These are phyloP conservation scores for Triops longicaudatus DNA, from an alignment of 1,140 invertebrate genomes.

Conservation along the genomic window DNA sequence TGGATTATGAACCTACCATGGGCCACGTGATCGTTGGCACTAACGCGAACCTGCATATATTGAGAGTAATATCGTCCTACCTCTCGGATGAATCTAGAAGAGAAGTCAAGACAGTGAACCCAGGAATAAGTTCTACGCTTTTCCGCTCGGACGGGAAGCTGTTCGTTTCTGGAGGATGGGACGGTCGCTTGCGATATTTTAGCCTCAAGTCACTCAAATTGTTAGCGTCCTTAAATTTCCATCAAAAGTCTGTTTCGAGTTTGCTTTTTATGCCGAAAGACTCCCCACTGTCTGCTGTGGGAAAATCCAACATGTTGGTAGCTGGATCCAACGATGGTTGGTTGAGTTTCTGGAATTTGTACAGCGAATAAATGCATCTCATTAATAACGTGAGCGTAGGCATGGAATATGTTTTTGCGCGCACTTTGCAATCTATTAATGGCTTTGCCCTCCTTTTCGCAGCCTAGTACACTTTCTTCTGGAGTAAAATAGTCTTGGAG, in stretches of 20 bases:
- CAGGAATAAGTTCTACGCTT: slow-evolving; percentile 14
- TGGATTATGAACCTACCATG: background rate
- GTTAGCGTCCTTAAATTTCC: slow-evolving; percentile 18
- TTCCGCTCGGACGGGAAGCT: slow-evolving; percentile 14
- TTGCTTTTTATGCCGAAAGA: slow-evolving; percentile 19
- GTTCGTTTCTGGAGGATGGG: slow-evolving; percentile 23
- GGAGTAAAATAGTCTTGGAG: background rate
- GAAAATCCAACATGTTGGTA: slow-evolving; percentile 7
- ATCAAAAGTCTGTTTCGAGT: slow-evolving; percentile 25
- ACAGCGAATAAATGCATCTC: background rate
- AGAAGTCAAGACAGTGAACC: slow-evolving; percentile 25
- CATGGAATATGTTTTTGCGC: background rate
- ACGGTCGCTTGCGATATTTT: slow-evolving; percentile 22
- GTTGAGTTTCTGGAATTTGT: slow-evolving; percentile 25
- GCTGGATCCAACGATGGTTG: slow-evolving; percentile 18
- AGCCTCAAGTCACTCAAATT: slow-evolving; percentile 12
- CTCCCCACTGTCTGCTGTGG: background rate
- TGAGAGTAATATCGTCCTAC: background rate
- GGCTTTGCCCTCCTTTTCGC: background rate
- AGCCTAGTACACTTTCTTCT: background rate
- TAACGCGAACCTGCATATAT: background rate
- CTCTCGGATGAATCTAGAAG: background rate
- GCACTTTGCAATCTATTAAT: background rate
- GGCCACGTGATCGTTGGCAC: background rate
- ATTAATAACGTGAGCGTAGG: background rate